Evolutionary conservation across 2,797 vertebrate species (phyloP).

Genomic region (Babyrousa celebensis): DNA sequence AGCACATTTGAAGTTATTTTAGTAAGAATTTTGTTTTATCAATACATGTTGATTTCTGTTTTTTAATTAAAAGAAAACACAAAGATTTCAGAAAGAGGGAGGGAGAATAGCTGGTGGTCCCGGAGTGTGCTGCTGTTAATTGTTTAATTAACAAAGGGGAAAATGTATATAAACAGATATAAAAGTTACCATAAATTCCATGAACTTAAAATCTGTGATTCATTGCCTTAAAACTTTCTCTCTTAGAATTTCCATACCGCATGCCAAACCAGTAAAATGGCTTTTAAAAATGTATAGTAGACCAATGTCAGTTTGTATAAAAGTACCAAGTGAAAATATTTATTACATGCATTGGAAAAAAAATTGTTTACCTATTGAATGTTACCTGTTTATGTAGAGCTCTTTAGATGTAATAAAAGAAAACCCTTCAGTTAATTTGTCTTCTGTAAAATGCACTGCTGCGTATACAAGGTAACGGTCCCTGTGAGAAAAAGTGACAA

Average conservation of each 20-base stretch:
- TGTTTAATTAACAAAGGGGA: slow-evolving; percentile 90
- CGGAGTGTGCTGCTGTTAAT: slow-evolving; percentile 90
- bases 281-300: slow-evolving; percentile 98
- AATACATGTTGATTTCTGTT: slow-evolving; percentile 67
- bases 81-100: slow-evolving; percentile 89
- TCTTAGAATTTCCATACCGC: slow-evolving; percentile 94
- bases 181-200: slow-evolving; percentile 91
- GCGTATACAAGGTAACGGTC: not conserved
- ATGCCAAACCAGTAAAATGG: slow-evolving; percentile 95
- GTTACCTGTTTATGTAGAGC: slow-evolving; percentile 99
- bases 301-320: slow-evolving; percentile 99
- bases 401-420: slow-evolving; percentile 99
- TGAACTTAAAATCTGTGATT: slow-evolving; percentile 95
- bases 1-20: slow-evolving; percentile 86
- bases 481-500: not conserved
- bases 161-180: slow-evolving; percentile 91
- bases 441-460: slow-evolving; percentile 83
- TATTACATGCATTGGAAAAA: slow-evolving; percentile 99
- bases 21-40: slow-evolving; percentile 85
- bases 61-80: slow-evolving; percentile 79
- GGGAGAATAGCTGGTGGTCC: slow-evolving; percentile 88
- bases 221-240: slow-evolving; percentile 98
- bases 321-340: slow-evolving; percentile 99
- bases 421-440: slow-evolving; percentile 94
- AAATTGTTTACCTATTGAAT: slow-evolving; percentile 99